Percentiles rank a stretch among this genome's conserved stretches.
These are phyloP conservation scores for Contarinia nasturtii DNA, from an alignment of 1,140 invertebrate species.

Conservation along the genomic window DNA sequence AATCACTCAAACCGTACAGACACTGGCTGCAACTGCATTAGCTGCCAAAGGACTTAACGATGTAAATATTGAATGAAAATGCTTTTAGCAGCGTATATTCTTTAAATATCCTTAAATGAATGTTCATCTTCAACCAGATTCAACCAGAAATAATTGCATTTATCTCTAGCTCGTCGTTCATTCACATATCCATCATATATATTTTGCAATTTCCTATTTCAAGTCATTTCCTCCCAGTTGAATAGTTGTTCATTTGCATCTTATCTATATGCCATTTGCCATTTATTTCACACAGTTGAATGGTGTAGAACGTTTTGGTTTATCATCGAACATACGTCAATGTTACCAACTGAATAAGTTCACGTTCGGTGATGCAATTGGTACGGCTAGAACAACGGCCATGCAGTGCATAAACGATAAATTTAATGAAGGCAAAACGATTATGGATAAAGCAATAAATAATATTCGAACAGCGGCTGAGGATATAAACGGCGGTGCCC, in stretches of 20 bases:
- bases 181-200: too few species aligned
- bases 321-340: too few species aligned
- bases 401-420: neutral
- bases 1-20: neutral
- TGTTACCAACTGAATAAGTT: neutral
- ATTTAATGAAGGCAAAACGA: neutral
- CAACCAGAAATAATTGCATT: too few species aligned
- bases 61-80: too few species aligned
- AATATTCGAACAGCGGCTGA: neutral
- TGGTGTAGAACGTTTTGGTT: neutral
- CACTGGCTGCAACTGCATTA: neutral
- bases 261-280: too few species aligned
- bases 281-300: neutral
- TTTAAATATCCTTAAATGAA: too few species aligned
- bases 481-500: neutral
- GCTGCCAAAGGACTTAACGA: neutral
- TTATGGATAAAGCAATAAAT: neutral
- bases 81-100: too few species aligned
- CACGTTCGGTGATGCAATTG: neutral
- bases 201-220: too few species aligned
- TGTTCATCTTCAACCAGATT: too few species aligned
- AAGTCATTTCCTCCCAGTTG: neutral
- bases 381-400: neutral
- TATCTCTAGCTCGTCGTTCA: too few species aligned
- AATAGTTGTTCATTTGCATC: too few species aligned